Percentiles rank a stretch among this genome's conserved stretches.
Evolutionary conservation across 2,888 invertebrate genomes (phyloP).

Genomic region (Agrotis puta): DNA sequence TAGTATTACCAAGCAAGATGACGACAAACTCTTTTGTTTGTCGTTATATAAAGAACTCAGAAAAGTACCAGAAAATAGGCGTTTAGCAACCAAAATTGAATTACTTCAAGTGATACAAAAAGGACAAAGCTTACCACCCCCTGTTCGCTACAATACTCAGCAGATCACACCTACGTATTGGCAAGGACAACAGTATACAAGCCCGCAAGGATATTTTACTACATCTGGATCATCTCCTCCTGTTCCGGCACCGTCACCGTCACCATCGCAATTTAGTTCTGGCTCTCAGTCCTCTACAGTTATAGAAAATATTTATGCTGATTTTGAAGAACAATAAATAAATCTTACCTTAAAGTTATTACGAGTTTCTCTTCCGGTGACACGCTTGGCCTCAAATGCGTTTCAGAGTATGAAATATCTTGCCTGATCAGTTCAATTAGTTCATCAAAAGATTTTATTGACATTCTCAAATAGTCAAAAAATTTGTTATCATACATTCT

Average conservation of each 20-base stretch:
- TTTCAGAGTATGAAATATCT: conserved; percentile 5
- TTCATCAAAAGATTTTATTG: conserved; percentile 6
- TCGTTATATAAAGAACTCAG: neutral
- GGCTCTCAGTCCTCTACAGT: conserved; percentile 55
- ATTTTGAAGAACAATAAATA: conserved; percentile 60
- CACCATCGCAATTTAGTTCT: conserved; percentile 22
- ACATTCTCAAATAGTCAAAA: conserved; percentile 1
- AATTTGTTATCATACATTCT: conserved; percentile 14
- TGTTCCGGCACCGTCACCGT: neutral
- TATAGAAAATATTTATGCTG: conserved; percentile 59
- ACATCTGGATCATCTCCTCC: conserved; percentile 59
- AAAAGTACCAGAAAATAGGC: conserved; percentile 1
- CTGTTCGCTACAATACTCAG: conserved; percentile 60
- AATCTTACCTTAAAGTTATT: conserved; percentile 65
- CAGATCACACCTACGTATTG: conserved; percentile 62
- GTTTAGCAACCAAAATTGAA: neutral
- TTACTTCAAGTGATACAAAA: conserved; percentile 9
- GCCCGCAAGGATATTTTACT: conserved; percentile 66
- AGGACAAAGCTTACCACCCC: conserved; percentile 28
- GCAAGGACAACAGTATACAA: conserved; percentile 60
- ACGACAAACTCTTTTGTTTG: neutral
- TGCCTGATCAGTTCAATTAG: conserved; percentile 10
- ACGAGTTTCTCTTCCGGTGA: conserved; percentile 66
- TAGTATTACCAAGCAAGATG: conserved; percentile 57
- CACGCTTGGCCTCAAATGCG: conserved; percentile 52